Base-by-base conservation (phyloP, 2,888 invertebrate genomes). In the Tholera decimalis region DNA sequence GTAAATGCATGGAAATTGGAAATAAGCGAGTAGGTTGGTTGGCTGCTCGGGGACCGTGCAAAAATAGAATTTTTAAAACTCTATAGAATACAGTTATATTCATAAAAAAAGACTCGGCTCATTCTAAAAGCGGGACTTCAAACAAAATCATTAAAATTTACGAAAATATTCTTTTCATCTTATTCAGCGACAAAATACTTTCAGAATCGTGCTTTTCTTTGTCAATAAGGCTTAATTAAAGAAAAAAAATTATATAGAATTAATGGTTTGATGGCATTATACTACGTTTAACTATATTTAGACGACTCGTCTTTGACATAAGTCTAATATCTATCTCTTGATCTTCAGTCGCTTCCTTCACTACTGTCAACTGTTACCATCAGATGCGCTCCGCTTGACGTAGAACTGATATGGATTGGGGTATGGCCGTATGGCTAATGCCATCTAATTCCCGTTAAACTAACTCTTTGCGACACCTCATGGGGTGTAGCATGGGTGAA, bases 11-110 rank as follows among this genome's bases (percentile, higher is more conserved):
- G 59, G 18, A 60, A 65, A 69, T 65, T 35, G 15, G 9, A 60
- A 43, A 50, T 26, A 49, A 43, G 37, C 33, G 18, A 47, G 22
- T 18, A 26, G n/a, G 59, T 39, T 11, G 20, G 39, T 33, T 20
- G 30, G 37, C 30, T 18, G 46, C 39, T 18, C 20, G 15, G 39
- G 51, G 51, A 39, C 20, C 28, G 22, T 30, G 18, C 33, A 30
- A 73, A 64, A 55, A 66, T 47, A 73, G 50, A 74, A 47, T 67
- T 50, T 68, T 73, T 73, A 54, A 54, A 50, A 64, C 65, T 73
- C 74, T 28, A 51, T 56, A 65, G 56, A 56, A 66, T 66, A 73
- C 66, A 73, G 18, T 65, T 50, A 49, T 39, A 70, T 70, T 73
- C 67, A 51, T 66, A 56, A 72, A 73, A n/a, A 24, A 13, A 51